Base-by-base conservation (phyloP, 92 coral and sea anemone genomes). In the Zoanthus solanderi region DNA sequence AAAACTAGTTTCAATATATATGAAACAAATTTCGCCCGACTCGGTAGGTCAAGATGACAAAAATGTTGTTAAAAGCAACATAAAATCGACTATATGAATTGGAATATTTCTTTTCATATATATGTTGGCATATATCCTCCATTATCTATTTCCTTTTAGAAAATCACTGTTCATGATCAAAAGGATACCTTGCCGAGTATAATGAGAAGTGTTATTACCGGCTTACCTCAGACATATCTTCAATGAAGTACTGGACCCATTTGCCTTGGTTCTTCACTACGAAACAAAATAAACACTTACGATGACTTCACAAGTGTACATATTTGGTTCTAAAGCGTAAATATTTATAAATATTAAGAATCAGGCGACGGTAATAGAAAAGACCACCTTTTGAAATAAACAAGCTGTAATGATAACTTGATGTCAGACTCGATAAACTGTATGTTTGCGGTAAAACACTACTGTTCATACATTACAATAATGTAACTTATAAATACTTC, bases 231-330 rank as follows among this genome's bases (percentile, higher is more conserved):
- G 95, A 91, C 99, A 97, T 95, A 76, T 97, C 95, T 47, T 97
- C 92, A 71, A 97, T 97, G 68, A 97, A 92, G 84, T 95, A 95
- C 50, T 97, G 96, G 3, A 97, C 99, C 99, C 99, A 97, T 67
- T 96, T 91, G 17, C 99, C 99, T 89, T 94, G 99, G 83, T 97
- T 92, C 83, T 97, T 97, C 7, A 97, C 99, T 97, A 72, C n/a
- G 45, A 75, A 75, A 79, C 53, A 37, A 31, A 71, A 65, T 13
- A 34, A 75, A 53, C 34, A 11, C 29, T 29, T 4, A 15, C 0
- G 58, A 29, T 76, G 12, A 48, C 23, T 37, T 18, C 53, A 7
- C 0, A n/a, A 13, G 17, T 46, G 30, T 0, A 46, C 23, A 10
- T 18, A 14, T 52, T 37, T 44, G 75, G 9, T 71, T 30, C 4